A percentile compares a stretch with the other conserved stretches of the same genome.
Conservation (phyloP, 2,888 invertebrate genomes). For the Xestia sexstrigata region DNA sequence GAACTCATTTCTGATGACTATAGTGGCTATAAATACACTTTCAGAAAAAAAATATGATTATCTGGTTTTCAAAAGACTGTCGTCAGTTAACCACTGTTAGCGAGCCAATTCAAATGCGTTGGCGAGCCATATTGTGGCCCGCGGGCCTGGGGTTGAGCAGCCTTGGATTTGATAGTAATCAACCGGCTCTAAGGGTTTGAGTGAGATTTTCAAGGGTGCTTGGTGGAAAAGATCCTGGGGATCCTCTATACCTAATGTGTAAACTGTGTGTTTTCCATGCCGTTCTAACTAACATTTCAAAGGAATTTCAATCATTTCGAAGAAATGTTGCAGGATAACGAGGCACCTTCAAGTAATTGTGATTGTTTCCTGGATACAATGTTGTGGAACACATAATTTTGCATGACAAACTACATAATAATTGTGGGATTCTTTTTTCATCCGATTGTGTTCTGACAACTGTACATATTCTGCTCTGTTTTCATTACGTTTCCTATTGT, state of each 20-base stretch:
- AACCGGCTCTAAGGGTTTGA: slow-evolving; percentile 50
- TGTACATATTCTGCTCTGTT: slow-evolving; percentile 66
- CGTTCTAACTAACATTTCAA: slow-evolving; percentile 22
- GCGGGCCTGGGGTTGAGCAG: no score
- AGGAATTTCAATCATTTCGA: slow-evolving; percentile 51
- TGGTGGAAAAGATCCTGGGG: slow-evolving; percentile 28
- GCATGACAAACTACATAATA: slow-evolving; percentile 63
- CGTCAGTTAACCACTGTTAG: no score
- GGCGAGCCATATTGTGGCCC: no score
- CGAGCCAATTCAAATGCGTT: no score
- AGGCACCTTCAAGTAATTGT: slow-evolving; percentile 44
- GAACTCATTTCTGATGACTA: no score
- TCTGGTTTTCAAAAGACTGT: no score
- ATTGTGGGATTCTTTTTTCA: slow-evolving; percentile 64
- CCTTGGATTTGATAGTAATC: slow-evolving; percentile 42
- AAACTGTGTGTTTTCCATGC: slow-evolving; percentile 18
- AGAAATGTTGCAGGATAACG: slow-evolving; percentile 27
- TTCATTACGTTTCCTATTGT: slow-evolving; percentile 70
- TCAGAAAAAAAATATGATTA: no score
- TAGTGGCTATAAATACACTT: no score
- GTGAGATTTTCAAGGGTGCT: slow-evolving; percentile 41
- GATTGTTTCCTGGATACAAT: slow-evolving; percentile 57
- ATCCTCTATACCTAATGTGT: slow-evolving; percentile 18
- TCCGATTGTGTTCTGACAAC: slow-evolving; percentile 55
- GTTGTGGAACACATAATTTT: slow-evolving; percentile 56